Percentiles rank a stretch among this genome's conserved stretches.
These are phyloP conservation scores for Eulacestoma nigropectus DNA, from an alignment of 2,113 vertebrate genomes.

Conservation along the genomic window DNA sequence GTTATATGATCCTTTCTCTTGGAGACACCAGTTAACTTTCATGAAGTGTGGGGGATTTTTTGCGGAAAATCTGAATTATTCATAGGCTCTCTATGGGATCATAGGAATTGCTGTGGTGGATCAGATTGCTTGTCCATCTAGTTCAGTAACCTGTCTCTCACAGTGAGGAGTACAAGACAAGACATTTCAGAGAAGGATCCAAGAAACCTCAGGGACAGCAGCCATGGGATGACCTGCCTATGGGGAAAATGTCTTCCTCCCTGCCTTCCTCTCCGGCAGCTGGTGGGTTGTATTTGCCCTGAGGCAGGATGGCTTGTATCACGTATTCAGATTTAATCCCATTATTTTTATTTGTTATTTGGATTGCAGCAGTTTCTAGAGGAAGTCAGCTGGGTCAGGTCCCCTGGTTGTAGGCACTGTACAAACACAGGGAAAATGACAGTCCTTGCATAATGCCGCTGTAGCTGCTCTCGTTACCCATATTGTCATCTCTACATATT, in stretches of 20 bases:
- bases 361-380: background rate
- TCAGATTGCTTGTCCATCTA: conserved; percentile 29
- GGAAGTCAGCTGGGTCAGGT: conserved; percentile 41
- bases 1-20: conserved; percentile 15
- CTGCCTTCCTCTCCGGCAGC: conserved; percentile 25
- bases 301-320: background rate
- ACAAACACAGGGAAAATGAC: conserved; percentile 45
- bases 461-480: background rate
- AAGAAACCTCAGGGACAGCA: conserved; percentile 23
- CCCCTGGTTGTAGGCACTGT: conserved; percentile 18
- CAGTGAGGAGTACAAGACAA: conserved; percentile 17
- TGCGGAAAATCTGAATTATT: conserved; percentile 55
- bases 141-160: conserved; percentile 24
- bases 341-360: conserved; percentile 62
- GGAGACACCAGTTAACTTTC: conserved; percentile 1
- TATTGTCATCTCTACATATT: background rate
- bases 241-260: conserved; percentile 2
- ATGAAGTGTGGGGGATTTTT: conserved; percentile 3
- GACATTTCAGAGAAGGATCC: conserved; percentile 49
- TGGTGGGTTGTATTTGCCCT: conserved; percentile 42
- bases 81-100: conserved; percentile 30
- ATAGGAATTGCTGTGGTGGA: conserved; percentile 32
- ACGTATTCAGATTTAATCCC: conserved; percentile 45
- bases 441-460: conserved; percentile 11
- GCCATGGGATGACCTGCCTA: conserved; percentile 1